Evolutionary conservation across 1,140 invertebrate genomes (phyloP).

Genomic region (Bombus confusus): DNA sequence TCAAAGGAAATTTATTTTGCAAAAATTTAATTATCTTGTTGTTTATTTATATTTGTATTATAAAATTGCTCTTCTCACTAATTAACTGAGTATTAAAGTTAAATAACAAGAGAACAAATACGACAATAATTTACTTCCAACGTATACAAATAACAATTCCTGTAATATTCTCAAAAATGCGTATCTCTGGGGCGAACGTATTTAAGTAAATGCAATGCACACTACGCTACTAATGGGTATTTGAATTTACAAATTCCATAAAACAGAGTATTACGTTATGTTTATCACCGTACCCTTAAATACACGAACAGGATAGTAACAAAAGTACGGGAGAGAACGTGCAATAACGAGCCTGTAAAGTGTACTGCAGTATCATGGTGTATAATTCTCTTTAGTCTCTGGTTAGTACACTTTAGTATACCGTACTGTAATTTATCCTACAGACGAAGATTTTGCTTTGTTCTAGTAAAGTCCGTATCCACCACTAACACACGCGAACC

Average conservation of each 20-base stretch:
- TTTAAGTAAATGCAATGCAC: background rate
- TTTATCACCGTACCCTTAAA: background rate
- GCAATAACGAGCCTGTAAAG: slow-evolving; percentile 20
- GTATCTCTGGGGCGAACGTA: background rate
- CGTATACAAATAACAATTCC: background rate
- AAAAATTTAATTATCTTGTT: background rate
- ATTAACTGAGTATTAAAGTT: too few relatives aligned
- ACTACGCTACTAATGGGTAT: background rate
- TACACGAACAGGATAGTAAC: background rate
- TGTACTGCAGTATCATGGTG: background rate
- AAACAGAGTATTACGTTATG: background rate
- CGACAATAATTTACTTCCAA: background rate
- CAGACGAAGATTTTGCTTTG: slow-evolving; percentile 36
- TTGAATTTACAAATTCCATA: background rate
- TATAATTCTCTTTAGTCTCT: slow-evolving; percentile 38
- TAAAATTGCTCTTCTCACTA: background rate
- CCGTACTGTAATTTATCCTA: slow-evolving; percentile 26
- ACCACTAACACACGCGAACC: background rate
- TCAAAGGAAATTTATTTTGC: background rate
- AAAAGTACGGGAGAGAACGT: background rate
- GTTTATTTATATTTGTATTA: background rate
- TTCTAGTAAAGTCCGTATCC: slow-evolving; percentile 26
- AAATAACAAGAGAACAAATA: too few relatives aligned
- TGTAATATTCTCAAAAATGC: background rate
- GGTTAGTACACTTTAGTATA: slow-evolving; percentile 33